Base-by-base conservation (phyloP, 2,113 vertebrate genomes). In the Pseudopodoces humilis region DNA sequence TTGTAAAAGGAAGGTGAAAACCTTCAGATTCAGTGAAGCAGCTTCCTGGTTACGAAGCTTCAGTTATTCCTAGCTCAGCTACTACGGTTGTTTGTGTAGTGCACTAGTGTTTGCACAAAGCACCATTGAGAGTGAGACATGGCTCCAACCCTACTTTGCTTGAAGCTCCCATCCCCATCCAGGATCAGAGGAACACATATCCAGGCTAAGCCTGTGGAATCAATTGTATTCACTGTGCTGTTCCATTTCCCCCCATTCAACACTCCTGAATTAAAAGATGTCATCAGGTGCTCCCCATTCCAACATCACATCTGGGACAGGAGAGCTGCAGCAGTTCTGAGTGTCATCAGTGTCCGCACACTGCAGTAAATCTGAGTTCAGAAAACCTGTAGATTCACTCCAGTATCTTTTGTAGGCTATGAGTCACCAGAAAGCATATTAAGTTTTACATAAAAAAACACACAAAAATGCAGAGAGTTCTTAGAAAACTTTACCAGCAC, bases 1-100 rank as follows among this genome's bases (percentile, higher is more conserved):
- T 87, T 90, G 80, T 88, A 91, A 92, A 94, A 92, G 72, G 69
- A 96, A 92, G 93, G 72, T 70, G 59, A 83, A 94, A 95, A 80
- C 83, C 83, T 84, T 81, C 16, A 19, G 67, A 84, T 72, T 82
- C 60, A 77, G 77, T 74, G 70, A 81, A 95, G 53, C 2, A 55
- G 77, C 71, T 89, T 96, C 86, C 94, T 86, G 90, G 64, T 83
- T 71, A 67, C 22, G 85, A 70, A 44, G 71, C 82, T 90, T 80
- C 8, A 3, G 89, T 93, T 87, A 92, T 69, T 65, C 55, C 65
- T 74, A 91, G 70, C 76, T 80, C 49, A 37, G 3, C 55, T 86
- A 44, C 56, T 59, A 50, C 27, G 13, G 81, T 18, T 95, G 78
- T 91, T 96, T 94, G 63, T 62, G 60, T 10, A 85, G 82, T 2